Percentiles rank a stretch among this genome's conserved stretches.
These are phyloP conservation scores for Spizaetus ornatus DNA, from an alignment of 2,113 vertebrate species.

Conservation along the genomic window DNA sequence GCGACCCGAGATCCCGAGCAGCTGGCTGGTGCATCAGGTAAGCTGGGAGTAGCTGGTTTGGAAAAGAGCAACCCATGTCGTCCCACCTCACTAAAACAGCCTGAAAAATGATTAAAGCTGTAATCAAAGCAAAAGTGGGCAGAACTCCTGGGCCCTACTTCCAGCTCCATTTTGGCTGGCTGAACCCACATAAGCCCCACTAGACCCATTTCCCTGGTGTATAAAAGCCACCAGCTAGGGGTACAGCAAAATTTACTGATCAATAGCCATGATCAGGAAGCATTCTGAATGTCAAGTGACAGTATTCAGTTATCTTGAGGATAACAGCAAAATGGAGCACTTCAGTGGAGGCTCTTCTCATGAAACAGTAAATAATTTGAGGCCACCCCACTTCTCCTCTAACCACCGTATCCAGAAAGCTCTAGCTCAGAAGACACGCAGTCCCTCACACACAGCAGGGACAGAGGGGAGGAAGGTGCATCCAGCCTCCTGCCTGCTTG, in stretches of 20 bases:
- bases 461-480: not conserved
- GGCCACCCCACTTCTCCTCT: not conserved
- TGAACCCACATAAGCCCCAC: not conserved
- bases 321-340: not conserved
- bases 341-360: not conserved
- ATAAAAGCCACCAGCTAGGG: not conserved
- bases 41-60: not conserved
- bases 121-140: not conserved
- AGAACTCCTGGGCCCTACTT: not conserved
- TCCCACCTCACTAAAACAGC: not conserved
- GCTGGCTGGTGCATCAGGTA: conserved; percentile 84
- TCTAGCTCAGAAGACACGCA: not conserved
- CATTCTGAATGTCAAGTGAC: not conserved
- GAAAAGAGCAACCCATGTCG: not conserved
- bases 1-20: conserved; percentile 81
- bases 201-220: not conserved
- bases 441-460: not conserved
- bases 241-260: not conserved
- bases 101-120: not conserved
- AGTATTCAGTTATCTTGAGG: not conserved
- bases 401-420: not conserved
- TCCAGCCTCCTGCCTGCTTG: not conserved
- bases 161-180: not conserved
- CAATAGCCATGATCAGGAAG: not conserved
- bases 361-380: not conserved